These are phyloP conservation scores for Dipodomys merriami DNA, from an alignment of 2,113 vertebrate genomes.

Conservation along the genomic window DNA sequence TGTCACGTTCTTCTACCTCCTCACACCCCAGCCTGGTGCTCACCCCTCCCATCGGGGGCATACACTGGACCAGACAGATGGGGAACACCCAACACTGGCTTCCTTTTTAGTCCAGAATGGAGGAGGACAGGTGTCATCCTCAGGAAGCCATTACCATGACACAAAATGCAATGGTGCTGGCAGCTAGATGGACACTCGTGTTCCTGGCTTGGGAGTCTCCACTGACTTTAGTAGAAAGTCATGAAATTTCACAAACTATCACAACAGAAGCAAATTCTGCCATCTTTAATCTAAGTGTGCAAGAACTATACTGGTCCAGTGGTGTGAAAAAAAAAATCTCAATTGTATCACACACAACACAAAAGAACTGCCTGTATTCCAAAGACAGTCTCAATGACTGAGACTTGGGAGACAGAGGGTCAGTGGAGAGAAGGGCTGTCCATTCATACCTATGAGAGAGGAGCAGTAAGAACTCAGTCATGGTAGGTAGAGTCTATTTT, in stretches of 20 bases:
- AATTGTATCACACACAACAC: neutral
- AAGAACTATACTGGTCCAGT: neutral
- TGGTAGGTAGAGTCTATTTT: neutral
- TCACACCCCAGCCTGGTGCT: conserved; percentile 70
- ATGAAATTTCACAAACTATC: neutral
- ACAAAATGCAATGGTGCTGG: neutral
- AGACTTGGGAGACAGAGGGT: neutral
- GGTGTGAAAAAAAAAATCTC: neutral
- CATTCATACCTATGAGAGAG: neutral
- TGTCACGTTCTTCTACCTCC: conserved; percentile 79
- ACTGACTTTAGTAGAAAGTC: neutral
- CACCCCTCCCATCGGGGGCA: neutral
- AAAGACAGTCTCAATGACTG: neutral
- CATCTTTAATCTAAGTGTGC: neutral
- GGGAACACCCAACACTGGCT: conserved; percentile 59
- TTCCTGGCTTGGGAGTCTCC: neutral
- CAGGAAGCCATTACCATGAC: neutral
- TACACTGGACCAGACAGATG: neutral
- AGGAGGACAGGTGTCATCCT: neutral
- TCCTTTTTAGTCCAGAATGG: conserved; percentile 63
- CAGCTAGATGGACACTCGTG: fast-evolving
- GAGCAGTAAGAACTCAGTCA: neutral
- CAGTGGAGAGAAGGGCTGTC: neutral
- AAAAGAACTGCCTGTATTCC: neutral
- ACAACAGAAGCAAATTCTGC: neutral